phyloP scores from a whole-genome alignment of 2,113 vertebrate genomes.

The Gallinago paraguaiae region DNA sequence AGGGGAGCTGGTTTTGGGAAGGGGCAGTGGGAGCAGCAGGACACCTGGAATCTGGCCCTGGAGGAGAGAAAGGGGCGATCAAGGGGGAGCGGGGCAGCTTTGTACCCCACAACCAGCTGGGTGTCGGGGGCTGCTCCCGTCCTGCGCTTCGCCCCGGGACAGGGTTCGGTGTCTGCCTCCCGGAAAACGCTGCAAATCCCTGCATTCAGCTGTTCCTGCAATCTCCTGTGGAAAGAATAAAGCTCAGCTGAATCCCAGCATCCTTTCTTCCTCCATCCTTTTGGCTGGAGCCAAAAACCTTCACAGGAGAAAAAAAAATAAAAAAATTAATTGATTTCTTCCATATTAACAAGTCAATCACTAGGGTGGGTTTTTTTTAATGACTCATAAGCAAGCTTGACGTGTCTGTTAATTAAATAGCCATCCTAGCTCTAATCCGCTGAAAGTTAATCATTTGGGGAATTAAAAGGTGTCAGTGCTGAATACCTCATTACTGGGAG shows the following conservation, averaged over 20 bases:
- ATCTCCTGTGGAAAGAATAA: neutral
- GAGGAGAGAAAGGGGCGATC: neutral
- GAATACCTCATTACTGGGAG: conserved; percentile 41
- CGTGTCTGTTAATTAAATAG: conserved; percentile 79
- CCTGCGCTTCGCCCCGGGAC: neutral
- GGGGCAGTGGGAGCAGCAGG: neutral
- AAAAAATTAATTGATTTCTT: conserved; percentile 73
- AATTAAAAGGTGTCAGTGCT: conserved; percentile 69
- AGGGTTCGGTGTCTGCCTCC: neutral
- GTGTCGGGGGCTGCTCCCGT: fast-evolving
- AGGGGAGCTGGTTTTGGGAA: neutral
- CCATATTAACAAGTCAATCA: conserved; percentile 76
- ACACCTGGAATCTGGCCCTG: neutral
- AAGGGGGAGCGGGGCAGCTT: neutral
- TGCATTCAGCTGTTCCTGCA: neutral
- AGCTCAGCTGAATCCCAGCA: neutral
- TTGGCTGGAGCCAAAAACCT: neutral
- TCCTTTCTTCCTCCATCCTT: neutral
- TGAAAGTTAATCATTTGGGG: conserved; percentile 74
- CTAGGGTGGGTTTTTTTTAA: conserved; percentile 57
- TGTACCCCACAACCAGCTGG: fast-evolving
- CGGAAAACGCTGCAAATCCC: neutral
- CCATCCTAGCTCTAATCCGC: conserved; percentile 73
- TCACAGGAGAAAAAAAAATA: conserved; percentile 15
- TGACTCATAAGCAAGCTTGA: conserved; percentile 78